A percentile compares a stretch with the other conserved stretches of the same genome.
These are phyloP conservation scores for Cybosia mesomella DNA, from an alignment of 2,888 invertebrate species.

Conservation along the genomic window DNA sequence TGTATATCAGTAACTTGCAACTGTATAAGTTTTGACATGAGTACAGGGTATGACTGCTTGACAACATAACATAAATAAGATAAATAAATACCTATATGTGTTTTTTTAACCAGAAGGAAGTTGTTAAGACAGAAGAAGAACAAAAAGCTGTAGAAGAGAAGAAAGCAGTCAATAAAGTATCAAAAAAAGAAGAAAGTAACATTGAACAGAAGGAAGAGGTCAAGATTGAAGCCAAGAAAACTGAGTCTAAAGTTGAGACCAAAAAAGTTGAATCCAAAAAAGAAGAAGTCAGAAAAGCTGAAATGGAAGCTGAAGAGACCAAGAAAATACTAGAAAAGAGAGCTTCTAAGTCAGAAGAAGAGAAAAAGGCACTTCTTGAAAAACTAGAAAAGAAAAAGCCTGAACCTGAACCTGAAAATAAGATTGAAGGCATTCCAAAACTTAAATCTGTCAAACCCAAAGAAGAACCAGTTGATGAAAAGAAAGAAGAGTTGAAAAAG, in stretches of 20 bases:
- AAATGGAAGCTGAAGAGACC: conserved; percentile 82
- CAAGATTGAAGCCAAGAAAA: conserved; percentile 68
- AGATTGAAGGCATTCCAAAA: conserved; percentile 88
- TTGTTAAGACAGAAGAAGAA: conserved; percentile 56
- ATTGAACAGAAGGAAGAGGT: conserved; percentile 66
- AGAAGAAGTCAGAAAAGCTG: conserved; percentile 68
- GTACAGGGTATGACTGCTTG: not conserved
- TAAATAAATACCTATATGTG: not conserved
- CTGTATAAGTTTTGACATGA: not conserved
- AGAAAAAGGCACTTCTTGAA: conserved; percentile 83
- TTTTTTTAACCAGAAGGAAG: conserved; percentile 58
- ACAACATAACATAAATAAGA: not conserved
- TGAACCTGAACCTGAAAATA: conserved; percentile 83
- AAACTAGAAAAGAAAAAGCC: conserved; percentile 84
- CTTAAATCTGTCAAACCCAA: conserved; percentile 85
- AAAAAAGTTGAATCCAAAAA: conserved; percentile 75
- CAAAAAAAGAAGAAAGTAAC: conserved; percentile 75
- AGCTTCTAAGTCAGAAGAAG: conserved; percentile 82
- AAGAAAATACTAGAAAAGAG: conserved; percentile 80
- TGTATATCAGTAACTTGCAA: no score
- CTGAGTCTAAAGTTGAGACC: conserved; percentile 65
- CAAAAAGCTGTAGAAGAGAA: conserved; percentile 62
- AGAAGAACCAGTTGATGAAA: conserved; percentile 79
- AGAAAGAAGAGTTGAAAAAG: conserved; percentile 78
- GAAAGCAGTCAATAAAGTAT: conserved; percentile 70